Evolutionary conservation across 2,797 vertebrate species (phyloP).

Genomic region (Serranus cabrilla): DNA sequence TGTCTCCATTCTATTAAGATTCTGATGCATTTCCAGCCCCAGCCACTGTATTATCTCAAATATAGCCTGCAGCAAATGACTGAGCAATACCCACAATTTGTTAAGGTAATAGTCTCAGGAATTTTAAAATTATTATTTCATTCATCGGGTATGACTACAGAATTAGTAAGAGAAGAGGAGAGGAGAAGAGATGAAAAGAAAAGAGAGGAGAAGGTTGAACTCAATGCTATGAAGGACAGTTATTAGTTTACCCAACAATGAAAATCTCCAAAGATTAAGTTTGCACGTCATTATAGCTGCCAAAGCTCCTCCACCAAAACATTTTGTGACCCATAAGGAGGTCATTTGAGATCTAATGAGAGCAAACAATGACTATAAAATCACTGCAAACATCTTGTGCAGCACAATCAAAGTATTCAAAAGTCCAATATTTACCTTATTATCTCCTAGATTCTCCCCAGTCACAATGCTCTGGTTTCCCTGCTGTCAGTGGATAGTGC

Average conservation of each 20-base stretch:
- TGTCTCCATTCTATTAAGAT: conserved; percentile 35
- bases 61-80: conserved; percentile 51
- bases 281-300: conserved; percentile 55
- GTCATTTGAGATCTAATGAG: conserved; percentile 60
- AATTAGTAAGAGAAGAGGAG: conserved; percentile 19
- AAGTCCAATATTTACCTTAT: conserved; percentile 78
- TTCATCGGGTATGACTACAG: conserved; percentile 22
- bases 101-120: conserved; percentile 49
- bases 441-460: conserved; percentile 43
- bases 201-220: conserved; percentile 20
- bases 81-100: conserved; percentile 52
- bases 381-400: conserved; percentile 70
- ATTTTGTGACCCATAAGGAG: conserved; percentile 50
- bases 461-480: background rate
- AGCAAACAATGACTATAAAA: conserved; percentile 72
- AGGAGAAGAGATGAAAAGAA: background rate
- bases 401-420: conserved; percentile 60
- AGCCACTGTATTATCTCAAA: conserved; percentile 40
- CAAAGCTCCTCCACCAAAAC: conserved; percentile 35
- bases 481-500: background rate
- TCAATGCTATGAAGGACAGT: conserved; percentile 21
- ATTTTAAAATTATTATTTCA: conserved; percentile 35
- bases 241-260: conserved; percentile 27
- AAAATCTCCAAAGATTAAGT: conserved; percentile 37
- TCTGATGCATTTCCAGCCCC: conserved; percentile 33